A percentile compares a stretch with the other conserved stretches of the same genome.
phyloP scores from a whole-genome alignment of 2,797 vertebrate genomes.

The Helicolenus hilgendorfi region DNA sequence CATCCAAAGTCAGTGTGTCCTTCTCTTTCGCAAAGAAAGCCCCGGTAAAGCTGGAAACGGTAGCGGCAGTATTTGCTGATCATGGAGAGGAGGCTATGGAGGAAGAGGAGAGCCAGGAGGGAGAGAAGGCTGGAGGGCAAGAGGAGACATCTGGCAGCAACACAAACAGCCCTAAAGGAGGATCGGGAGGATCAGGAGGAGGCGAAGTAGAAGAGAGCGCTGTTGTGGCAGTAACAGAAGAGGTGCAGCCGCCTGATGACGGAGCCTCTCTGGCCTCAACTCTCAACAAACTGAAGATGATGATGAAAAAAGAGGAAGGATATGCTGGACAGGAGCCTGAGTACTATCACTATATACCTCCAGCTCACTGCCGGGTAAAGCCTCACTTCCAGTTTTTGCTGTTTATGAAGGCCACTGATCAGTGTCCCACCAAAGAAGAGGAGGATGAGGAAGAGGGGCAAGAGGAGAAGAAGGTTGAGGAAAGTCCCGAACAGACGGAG shows the following conservation, averaged over 20 bases:
- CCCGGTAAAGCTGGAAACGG: constrained; percentile 97
- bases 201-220: constrained; percentile 54
- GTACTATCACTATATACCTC: constrained; percentile 98
- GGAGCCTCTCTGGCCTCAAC: constrained; percentile 93
- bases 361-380: constrained; percentile 97
- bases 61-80: constrained; percentile 96
- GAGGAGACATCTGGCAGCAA: constrained; percentile 70
- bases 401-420: constrained; percentile 98
- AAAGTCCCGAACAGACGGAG: constrained; percentile 52
- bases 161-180: constrained; percentile 80
- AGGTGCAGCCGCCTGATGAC: constrained; percentile 82
- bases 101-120: constrained; percentile 91
- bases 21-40: constrained; percentile 99
- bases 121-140: constrained; percentile 87
- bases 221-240: constrained; percentile 45
- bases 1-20: constrained; percentile 96
- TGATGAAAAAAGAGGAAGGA: constrained; percentile 97
- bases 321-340: constrained; percentile 93
- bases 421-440: constrained; percentile 83
- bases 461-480: constrained; percentile 62
- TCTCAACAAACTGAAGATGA: constrained; percentile 96
- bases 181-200: not conserved
- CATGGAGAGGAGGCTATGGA: constrained; percentile 93
- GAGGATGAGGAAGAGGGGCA: constrained; percentile 73
- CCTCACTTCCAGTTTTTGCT: constrained; percentile 98